phyloP scores from a whole-genome alignment of 1,140 invertebrate species.

The Glossosoma conforme region DNA sequence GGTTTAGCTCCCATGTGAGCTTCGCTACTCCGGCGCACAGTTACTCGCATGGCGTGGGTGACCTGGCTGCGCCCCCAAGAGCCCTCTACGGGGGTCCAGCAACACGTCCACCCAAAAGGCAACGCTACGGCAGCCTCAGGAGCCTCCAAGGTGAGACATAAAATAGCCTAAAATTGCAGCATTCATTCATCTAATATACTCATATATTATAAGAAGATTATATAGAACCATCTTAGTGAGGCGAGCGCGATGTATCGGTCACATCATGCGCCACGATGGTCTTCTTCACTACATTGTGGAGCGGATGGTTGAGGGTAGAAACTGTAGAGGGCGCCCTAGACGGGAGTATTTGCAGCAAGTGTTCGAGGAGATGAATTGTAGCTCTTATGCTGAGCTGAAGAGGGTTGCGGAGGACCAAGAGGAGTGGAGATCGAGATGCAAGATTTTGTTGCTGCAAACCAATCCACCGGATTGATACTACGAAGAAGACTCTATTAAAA shows the following conservation, averaged over 20 bases:
- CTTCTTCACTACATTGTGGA: too few relatives aligned
- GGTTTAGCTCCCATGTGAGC: conserved; percentile 45
- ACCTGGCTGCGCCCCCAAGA: conserved; percentile 31
- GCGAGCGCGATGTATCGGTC: not conserved
- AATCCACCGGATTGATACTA: too few relatives aligned
- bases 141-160: conserved; percentile 25
- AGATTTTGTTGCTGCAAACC: too few relatives aligned
- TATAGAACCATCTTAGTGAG: not conserved
- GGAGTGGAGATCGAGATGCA: too few relatives aligned
- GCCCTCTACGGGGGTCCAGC: conserved; percentile 12
- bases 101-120: conserved; percentile 28
- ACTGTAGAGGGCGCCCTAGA: too few relatives aligned
- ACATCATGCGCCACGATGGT: too few relatives aligned
- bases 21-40: conserved; percentile 42
- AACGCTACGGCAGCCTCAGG: conserved; percentile 26
- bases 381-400: too few relatives aligned
- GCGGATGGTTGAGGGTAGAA: too few relatives aligned
- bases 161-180: not conserved
- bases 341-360: too few relatives aligned
- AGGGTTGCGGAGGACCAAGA: too few relatives aligned
- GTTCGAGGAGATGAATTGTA: too few relatives aligned
- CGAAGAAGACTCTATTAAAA: too few relatives aligned
- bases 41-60: conserved; percentile 46
- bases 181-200: not conserved
- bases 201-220: not conserved